phyloP scores from a whole-genome alignment of 2,113 vertebrate species.

The Oenanthe oenanthe region DNA sequence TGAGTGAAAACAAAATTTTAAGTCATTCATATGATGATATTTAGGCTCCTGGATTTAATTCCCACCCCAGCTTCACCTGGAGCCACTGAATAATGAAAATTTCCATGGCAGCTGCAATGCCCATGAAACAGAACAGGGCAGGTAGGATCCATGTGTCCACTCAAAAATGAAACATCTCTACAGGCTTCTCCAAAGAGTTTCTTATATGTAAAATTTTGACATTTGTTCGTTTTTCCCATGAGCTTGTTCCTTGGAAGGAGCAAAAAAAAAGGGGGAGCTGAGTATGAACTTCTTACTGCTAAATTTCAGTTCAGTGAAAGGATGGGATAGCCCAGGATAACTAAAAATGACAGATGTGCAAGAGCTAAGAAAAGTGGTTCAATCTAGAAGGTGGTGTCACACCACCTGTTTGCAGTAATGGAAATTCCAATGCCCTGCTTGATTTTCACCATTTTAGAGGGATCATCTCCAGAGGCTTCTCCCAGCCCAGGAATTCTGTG shows the following conservation, averaged over 20 bases:
- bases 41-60: background rate
- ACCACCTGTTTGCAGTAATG: background rate
- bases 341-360: background rate
- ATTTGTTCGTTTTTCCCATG: too few species aligned
- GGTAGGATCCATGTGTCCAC: background rate
- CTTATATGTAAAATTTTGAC: background rate
- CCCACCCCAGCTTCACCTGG: background rate
- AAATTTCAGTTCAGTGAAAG: background rate
- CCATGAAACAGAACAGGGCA: background rate
- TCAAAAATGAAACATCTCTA: background rate
- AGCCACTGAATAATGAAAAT: background rate
- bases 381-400: background rate
- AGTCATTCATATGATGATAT: background rate
- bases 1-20: background rate
- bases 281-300: background rate
- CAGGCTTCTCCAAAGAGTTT: background rate
- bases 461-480: fast-evolving
- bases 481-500: fast-evolving
- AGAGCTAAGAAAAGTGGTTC: background rate
- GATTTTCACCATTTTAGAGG: background rate
- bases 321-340: background rate
- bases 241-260: background rate
- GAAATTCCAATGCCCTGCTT: background rate
- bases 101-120: background rate
- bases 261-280: background rate